Percentiles rank a stretch among this genome's conserved stretches.
Evolutionary conservation across 1,140 invertebrate species (phyloP).

Genomic region (Myzus persicae): DNA sequence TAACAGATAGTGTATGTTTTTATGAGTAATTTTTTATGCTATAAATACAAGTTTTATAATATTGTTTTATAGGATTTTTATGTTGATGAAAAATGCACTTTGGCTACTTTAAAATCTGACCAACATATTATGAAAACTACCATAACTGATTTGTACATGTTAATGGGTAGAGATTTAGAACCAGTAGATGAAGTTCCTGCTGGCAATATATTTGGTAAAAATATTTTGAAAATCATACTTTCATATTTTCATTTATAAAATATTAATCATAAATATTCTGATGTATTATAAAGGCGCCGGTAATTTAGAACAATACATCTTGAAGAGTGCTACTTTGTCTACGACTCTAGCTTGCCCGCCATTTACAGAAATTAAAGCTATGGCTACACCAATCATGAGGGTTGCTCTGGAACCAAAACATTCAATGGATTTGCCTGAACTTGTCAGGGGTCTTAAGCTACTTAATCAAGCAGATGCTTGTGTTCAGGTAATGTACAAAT

Average conservation of each 20-base stretch:
- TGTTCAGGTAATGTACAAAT: constrained; percentile 70
- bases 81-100: constrained; percentile 68
- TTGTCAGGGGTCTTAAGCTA: constrained; percentile 79
- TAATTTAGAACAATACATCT: constrained; percentile 82
- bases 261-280: background rate
- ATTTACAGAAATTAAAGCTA: constrained; percentile 83
- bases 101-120: constrained; percentile 74
- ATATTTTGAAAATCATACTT: background rate
- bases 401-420: constrained; percentile 93
- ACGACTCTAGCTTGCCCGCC: constrained; percentile 84
- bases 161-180: constrained; percentile 94
- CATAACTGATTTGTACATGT: constrained; percentile 81
- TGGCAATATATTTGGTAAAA: constrained; percentile 84
- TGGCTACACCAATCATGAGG: constrained; percentile 87
- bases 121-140: constrained; percentile 71
- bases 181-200: constrained; percentile 80
- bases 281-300: constrained; percentile 74
- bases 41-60: background rate
- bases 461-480: constrained; percentile 94
- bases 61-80: constrained; percentile 60
- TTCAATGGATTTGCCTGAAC: constrained; percentile 79
- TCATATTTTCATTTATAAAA: background rate
- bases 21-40: background rate
- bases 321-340: constrained; percentile 93
- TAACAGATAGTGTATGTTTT: constrained; percentile 66